Evolutionary conservation across 2,113 vertebrate species (phyloP).

Genomic region (Balaeniceps rex): DNA sequence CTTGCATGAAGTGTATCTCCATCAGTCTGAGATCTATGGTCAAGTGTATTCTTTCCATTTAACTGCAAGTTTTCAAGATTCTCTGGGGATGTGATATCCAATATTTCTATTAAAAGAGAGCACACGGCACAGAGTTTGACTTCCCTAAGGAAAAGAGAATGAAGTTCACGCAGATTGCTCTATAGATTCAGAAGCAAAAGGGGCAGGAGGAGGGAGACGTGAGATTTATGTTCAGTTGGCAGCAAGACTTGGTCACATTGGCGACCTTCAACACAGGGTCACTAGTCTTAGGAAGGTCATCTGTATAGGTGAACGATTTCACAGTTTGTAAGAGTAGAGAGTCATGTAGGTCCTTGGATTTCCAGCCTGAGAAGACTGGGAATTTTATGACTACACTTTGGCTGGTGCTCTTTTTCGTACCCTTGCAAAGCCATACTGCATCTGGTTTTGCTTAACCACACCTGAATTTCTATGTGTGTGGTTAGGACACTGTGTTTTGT

Average conservation of each 20-base stretch:
- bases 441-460: not conserved
- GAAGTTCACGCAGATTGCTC: not conserved
- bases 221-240: not conserved
- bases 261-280: not conserved
- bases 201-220: not conserved
- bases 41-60: constrained; percentile 38
- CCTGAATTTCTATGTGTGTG: not conserved
- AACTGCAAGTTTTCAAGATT: constrained; percentile 18
- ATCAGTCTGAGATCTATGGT: not conserved
- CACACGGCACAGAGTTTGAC: not conserved
- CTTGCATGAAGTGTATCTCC: constrained; percentile 8
- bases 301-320: not conserved
- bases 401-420: fast-evolving
- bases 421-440: not conserved
- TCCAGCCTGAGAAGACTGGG: not conserved
- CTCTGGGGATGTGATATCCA: constrained; percentile 5
- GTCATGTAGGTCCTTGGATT: not conserved
- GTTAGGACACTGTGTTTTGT: not conserved
- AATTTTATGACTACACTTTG: not conserved
- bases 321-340: not conserved
- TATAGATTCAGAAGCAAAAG: not conserved
- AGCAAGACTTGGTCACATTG: not conserved
- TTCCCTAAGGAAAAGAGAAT: not conserved
- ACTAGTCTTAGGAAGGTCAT: not conserved
- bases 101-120: constrained; percentile 41